Conservation (phyloP, 2,113 vertebrate genomes). For the Pteropus alecto region DNA sequence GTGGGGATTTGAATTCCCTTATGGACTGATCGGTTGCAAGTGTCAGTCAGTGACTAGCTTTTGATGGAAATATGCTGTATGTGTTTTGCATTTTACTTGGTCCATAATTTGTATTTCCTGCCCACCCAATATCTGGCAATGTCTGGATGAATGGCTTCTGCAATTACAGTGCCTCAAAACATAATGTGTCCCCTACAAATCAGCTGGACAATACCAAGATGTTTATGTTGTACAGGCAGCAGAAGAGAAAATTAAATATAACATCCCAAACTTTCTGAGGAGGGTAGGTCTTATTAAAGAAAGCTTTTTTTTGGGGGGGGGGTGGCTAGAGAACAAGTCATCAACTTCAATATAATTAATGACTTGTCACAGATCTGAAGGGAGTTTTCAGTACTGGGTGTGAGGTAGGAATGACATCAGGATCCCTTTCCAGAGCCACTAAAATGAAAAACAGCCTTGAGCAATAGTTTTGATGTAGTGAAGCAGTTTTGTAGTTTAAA, state of each 20-base stretch:
- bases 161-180: background rate
- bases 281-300: background rate
- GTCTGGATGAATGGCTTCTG: background rate
- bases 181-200: background rate
- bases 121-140: background rate
- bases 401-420: too few species aligned
- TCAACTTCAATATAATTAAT: conserved; percentile 39
- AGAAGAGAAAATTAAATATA: conserved; percentile 8
- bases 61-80: conserved; percentile 1
- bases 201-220: background rate
- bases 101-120: background rate
- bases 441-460: too few species aligned
- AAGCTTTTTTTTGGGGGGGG: background rate
- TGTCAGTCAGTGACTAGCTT: background rate
- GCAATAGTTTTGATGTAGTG: too few species aligned
- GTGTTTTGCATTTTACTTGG: background rate
- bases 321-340: conserved; percentile 29
- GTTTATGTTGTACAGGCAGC: background rate
- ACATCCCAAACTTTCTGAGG: background rate
- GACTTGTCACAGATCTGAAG: background rate
- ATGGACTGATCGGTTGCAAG: background rate
- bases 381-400: background rate
- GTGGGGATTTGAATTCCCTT: background rate
- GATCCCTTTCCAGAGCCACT: too few species aligned
- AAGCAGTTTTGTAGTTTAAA: too few species aligned